These are phyloP conservation scores for Ommatoiulus sabulosus DNA, from an alignment of 2,888 invertebrate species.

Conservation along the genomic window DNA sequence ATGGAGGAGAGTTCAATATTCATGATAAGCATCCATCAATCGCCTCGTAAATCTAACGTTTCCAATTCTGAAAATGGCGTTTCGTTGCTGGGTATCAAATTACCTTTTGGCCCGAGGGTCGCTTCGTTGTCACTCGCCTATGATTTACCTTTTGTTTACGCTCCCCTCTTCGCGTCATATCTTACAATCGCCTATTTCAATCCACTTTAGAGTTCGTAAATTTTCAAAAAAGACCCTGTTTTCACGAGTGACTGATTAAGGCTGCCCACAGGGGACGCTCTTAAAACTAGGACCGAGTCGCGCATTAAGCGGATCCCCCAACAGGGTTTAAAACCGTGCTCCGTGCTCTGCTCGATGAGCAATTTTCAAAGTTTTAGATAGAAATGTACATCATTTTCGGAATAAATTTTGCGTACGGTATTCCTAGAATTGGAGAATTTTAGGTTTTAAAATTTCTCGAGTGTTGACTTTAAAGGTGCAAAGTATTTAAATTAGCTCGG, in stretches of 20 bases:
- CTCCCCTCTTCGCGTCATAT: conserved; percentile 18
- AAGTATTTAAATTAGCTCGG: no score
- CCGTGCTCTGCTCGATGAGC: no score
- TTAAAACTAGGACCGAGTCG: neutral
- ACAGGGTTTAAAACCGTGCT: no score
- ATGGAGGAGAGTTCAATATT: neutral
- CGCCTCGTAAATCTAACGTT: conserved; percentile 34
- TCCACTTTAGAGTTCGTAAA: conserved; percentile 14
- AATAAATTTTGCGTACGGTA: no score
- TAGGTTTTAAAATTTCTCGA: no score
- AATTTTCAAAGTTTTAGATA: no score
- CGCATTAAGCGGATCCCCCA: no score
- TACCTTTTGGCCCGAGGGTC: neutral
- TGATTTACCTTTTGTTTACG: conserved; percentile 34
- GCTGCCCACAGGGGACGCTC: neutral
- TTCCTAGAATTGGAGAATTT: no score
- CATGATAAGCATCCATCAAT: neutral
- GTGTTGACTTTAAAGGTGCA: no score
- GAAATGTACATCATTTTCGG: no score
- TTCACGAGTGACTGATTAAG: neutral
- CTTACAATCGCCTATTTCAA: conserved; percentile 27
- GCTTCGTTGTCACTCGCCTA: neutral
- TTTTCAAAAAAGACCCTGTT: neutral
- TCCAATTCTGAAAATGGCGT: neutral
- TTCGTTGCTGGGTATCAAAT: neutral